These are phyloP conservation scores for Prolemur simus DNA, from an alignment of 2,113 vertebrate species.

Conservation along the genomic window DNA sequence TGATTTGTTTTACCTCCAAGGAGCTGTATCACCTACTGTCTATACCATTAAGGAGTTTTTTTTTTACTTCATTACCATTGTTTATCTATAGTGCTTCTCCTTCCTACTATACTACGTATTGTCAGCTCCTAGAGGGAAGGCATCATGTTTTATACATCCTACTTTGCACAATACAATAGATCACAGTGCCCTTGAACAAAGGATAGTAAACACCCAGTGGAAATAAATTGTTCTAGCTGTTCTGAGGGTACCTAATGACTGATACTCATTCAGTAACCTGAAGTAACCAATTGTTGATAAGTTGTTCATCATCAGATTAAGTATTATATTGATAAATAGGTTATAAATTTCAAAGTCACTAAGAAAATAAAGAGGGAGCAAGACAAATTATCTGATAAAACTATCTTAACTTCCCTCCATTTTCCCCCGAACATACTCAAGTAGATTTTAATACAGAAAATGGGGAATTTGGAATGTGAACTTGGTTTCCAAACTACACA, in stretches of 20 bases:
- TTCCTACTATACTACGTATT: not conserved
- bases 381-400: slow-evolving; percentile 19
- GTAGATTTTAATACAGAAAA: slow-evolving; percentile 27
- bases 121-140: not conserved
- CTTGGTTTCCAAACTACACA: not conserved
- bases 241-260: not conserved
- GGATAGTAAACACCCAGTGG: not conserved
- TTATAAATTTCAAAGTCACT: slow-evolving; percentile 28
- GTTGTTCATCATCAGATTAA: slow-evolving; percentile 15
- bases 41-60: not conserved
- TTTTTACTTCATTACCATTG: no score
- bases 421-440: slow-evolving; percentile 17
- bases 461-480: not conserved
- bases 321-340: not conserved
- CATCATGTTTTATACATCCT: not conserved
- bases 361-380: not conserved
- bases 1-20: not conserved
- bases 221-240: not conserved
- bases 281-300: not conserved
- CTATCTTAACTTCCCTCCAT: not conserved
- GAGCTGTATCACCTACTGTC: not conserved
- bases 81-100: not conserved
- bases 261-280: not conserved
- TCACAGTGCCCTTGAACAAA: not conserved
- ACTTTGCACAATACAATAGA: not conserved